Conservation (phyloP, 2,113 vertebrate species). For the Ptychochromis oligacanthus region DNA sequence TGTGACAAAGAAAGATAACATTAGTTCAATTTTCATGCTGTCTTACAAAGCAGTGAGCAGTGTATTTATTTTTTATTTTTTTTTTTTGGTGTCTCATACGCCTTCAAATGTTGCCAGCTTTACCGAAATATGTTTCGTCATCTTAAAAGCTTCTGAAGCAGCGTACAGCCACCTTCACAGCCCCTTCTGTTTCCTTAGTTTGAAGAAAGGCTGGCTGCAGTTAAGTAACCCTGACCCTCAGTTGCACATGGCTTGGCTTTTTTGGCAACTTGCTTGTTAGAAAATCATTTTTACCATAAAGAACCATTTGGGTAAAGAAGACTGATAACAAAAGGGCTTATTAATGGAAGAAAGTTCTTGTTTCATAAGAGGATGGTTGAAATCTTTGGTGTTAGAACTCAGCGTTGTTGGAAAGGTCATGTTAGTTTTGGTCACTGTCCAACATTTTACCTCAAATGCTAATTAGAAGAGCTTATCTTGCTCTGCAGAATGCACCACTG, state of each 20-base stretch:
- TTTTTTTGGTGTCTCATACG: background rate
- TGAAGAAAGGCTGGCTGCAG: background rate
- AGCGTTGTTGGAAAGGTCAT: conserved; percentile 14
- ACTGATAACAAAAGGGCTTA: background rate
- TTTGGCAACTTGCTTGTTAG: background rate
- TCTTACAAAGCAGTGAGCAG: background rate
- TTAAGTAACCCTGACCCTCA: background rate
- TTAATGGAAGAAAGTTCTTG: too few species aligned
- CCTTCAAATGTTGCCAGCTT: background rate
- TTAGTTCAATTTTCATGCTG: background rate
- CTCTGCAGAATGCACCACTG: background rate
- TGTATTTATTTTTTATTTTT: too few species aligned
- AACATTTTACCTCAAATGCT: conserved; percentile 27
- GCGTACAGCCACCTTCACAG: background rate
- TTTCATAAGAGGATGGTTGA: background rate
- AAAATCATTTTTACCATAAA: background rate
- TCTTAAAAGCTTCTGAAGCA: background rate
- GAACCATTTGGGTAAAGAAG: background rate
- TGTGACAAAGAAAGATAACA: background rate
- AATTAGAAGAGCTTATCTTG: conserved; percentile 44
- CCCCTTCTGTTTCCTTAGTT: background rate
- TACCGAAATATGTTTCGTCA: background rate
- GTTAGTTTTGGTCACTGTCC: background rate
- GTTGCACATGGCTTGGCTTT: background rate
- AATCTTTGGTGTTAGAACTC: background rate